Conservation (phyloP, 2,888 invertebrate genomes). For the Galerucella calmariensis region DNA sequence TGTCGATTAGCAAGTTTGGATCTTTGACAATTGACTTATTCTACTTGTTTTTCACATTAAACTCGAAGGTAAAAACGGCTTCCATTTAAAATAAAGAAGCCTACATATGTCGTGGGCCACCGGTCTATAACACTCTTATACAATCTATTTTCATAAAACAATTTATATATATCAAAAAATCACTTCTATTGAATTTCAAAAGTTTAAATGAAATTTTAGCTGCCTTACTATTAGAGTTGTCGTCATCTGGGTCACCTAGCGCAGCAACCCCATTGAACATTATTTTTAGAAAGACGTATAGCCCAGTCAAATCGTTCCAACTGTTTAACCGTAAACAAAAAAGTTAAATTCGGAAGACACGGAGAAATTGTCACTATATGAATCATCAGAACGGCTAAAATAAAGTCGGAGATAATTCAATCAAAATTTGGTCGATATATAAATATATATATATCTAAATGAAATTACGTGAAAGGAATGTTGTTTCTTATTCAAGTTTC, state of each 20-base stretch:
- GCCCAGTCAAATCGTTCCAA: slow-evolving; percentile 14
- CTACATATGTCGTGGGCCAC: too few relatives aligned
- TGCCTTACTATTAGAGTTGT: slow-evolving; percentile 34
- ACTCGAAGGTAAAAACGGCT: too few relatives aligned
- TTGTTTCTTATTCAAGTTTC: neutral
- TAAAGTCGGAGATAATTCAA: neutral
- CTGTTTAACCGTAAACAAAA: slow-evolving; percentile 35
- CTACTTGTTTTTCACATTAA: too few relatives aligned
- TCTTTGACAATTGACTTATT: too few relatives aligned
- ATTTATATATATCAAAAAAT: too few relatives aligned
- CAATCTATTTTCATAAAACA: too few relatives aligned
- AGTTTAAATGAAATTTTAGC: neutral
- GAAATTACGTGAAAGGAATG: too few relatives aligned
- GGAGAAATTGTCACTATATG: slow-evolving; percentile 13
- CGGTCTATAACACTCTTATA: too few relatives aligned
- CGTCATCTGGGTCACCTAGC: slow-evolving; percentile 50
- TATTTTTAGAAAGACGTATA: slow-evolving; percentile 42
- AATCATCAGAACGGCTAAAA: neutral
- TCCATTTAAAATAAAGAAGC: too few relatives aligned
- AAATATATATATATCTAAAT: too few relatives aligned
- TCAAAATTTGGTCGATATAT: too few relatives aligned
- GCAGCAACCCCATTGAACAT: slow-evolving; percentile 46
- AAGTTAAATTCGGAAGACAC: slow-evolving; percentile 23
- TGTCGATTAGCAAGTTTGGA: too few relatives aligned
- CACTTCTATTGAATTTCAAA: neutral